Percentiles rank a stretch among this genome's conserved stretches.
These are phyloP conservation scores for Menidia menidia DNA, from an alignment of 2,797 vertebrate species.

Conservation along the genomic window DNA sequence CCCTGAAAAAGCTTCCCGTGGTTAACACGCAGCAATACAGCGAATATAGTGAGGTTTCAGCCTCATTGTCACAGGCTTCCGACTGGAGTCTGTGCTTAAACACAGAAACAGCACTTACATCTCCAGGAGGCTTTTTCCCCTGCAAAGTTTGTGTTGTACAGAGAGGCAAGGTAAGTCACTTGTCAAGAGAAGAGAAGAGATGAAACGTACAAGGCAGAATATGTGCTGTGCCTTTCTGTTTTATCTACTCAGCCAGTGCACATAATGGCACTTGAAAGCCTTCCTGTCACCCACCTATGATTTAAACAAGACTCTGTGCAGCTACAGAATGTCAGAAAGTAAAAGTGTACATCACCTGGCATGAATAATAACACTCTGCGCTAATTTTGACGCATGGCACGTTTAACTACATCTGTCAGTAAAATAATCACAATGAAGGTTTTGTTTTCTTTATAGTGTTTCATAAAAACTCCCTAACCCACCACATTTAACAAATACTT, in stretches of 20 bases:
- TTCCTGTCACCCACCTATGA: constrained; percentile 43
- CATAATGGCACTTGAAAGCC: constrained; percentile 56
- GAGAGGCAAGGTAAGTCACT: constrained; percentile 55
- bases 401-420: constrained; percentile 3
- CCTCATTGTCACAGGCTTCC: constrained; percentile 11
- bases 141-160: constrained; percentile 50
- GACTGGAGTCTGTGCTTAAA: constrained; percentile 27
- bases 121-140: constrained; percentile 30
- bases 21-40: no score
- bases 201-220: constrained; percentile 40
- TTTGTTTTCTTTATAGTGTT: constrained; percentile 8
- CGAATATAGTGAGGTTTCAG: neutral
- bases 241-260: constrained; percentile 50
- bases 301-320: constrained; percentile 47
- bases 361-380: neutral
- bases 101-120: constrained; percentile 30
- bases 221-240: constrained; percentile 52
- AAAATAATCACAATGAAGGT: neutral
- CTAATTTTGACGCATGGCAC: neutral
- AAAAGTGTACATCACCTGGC: constrained; percentile 4
- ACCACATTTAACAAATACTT: neutral
- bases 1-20: no score
- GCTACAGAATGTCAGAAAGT: constrained; percentile 10
- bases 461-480: neutral
- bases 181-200: constrained; percentile 62